phyloP scores from a whole-genome alignment of 2,888 invertebrate genomes.

The Cremastinae sp. region DNA sequence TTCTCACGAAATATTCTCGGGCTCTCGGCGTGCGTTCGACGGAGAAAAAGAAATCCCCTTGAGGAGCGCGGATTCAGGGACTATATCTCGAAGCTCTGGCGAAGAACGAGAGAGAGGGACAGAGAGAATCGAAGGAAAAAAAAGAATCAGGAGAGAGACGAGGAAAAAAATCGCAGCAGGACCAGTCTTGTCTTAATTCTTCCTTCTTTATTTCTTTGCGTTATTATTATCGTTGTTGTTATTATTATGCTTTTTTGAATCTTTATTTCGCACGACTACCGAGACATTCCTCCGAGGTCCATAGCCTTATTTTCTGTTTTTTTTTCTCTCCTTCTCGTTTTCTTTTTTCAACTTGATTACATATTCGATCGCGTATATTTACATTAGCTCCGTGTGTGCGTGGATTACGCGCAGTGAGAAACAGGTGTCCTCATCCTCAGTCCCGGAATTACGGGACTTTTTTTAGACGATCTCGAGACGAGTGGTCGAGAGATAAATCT shows the following conservation, averaged over 20 bases:
- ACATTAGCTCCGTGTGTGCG: background rate
- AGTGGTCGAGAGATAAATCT: too few relatives aligned
- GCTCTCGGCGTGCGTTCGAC: background rate
- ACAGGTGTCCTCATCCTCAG: too few relatives aligned
- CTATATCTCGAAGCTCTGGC: background rate
- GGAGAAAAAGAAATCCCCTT: conserved; percentile 4
- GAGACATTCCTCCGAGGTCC: conserved; percentile 44
- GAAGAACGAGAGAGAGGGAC: conserved; percentile 10
- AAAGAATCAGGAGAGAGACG: background rate
- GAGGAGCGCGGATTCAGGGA: conserved; percentile 38
- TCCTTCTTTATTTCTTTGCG: conserved; percentile 38
- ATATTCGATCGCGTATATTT: background rate
- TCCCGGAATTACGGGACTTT: too few relatives aligned
- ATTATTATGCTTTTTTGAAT: conserved; percentile 27
- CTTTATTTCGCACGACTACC: conserved; percentile 50
- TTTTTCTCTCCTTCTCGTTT: conserved; percentile 1
- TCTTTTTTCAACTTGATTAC: background rate
- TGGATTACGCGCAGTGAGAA: conserved; percentile 34
- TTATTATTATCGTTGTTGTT: conserved; percentile 21
- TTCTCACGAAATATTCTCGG: conserved; percentile 54
- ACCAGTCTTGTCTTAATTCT: conserved; percentile 30
- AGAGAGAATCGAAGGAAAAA: background rate
- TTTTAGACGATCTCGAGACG: too few relatives aligned
- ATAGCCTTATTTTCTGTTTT: background rate
- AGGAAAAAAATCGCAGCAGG: conserved; percentile 16